A percentile compares a stretch with the other conserved stretches of the same genome.
Conservation (phyloP, 2,113 vertebrate species). For the Nanorana parkeri region DNA sequence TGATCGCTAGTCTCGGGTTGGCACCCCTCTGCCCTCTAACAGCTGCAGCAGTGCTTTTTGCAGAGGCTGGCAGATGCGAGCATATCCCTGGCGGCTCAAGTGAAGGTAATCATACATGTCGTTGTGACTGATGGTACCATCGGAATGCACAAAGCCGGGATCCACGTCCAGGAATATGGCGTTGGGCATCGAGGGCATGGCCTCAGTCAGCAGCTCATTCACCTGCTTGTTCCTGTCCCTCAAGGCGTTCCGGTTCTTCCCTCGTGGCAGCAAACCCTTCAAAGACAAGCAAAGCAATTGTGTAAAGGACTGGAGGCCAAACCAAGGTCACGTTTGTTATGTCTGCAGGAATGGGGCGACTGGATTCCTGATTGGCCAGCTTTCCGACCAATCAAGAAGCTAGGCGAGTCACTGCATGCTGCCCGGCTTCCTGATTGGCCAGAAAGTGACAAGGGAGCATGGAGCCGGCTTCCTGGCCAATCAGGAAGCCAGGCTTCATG, state of each 20-base stretch:
- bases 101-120: slow-evolving; percentile 93
- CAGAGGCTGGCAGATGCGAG: slow-evolving; percentile 80
- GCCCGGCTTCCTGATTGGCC: too few species aligned
- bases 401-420: too few species aligned
- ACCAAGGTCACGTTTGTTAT: neutral
- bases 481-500: too few species aligned
- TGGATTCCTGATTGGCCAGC: too few species aligned
- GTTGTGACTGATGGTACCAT: slow-evolving; percentile 87
- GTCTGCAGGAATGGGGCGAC: too few species aligned
- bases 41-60: slow-evolving; percentile 78
- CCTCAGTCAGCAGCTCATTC: slow-evolving; percentile 77
- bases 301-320: neutral
- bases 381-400: too few species aligned
- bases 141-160: slow-evolving; percentile 84
- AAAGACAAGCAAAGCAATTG: neutral
- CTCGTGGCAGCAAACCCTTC: slow-evolving; percentile 84
- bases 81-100: slow-evolving; percentile 83
- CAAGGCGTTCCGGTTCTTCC: slow-evolving; percentile 82
- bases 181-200: slow-evolving; percentile 71
- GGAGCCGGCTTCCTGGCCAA: too few species aligned
- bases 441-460: too few species aligned
- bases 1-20: neutral
- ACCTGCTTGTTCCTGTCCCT: slow-evolving; percentile 80
- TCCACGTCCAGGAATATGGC: slow-evolving; percentile 81
- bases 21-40: slow-evolving; percentile 64